Percentiles rank a stretch among this genome's conserved stretches.
phyloP scores from a whole-genome alignment of 2,113 vertebrate species.

The Tachycineta bicolor region DNA sequence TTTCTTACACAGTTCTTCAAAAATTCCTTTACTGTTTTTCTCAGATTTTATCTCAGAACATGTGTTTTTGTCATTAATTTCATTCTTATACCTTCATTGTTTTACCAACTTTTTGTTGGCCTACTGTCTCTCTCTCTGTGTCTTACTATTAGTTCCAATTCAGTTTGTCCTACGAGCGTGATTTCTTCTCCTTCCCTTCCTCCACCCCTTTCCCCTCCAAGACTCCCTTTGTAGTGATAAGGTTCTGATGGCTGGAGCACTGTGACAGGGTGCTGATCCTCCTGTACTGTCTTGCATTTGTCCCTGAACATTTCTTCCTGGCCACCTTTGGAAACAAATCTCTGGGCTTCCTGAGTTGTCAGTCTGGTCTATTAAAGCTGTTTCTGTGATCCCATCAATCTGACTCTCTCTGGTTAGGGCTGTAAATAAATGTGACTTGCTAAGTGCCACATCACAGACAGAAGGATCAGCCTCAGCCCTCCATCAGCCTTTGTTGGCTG shows the following conservation, averaged over 20 bases:
- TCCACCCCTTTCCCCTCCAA: not conserved
- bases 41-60: slow-evolving; percentile 39
- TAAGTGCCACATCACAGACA: accelerated
- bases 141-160: not conserved
- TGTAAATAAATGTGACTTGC: not conserved
- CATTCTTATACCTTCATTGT: not conserved
- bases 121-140: not conserved
- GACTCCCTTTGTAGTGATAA: not conserved
- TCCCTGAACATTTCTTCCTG: not conserved
- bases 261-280: not conserved
- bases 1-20: slow-evolving; percentile 1
- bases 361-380: not conserved
- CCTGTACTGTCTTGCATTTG: not conserved
- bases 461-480: not conserved
- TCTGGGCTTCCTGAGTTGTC: not conserved
- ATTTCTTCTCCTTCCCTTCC: not conserved
- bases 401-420: not conserved
- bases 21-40: slow-evolving; percentile 34
- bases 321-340: not conserved
- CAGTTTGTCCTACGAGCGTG: accelerated
- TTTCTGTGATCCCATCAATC: not conserved
- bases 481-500: not conserved
- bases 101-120: slow-evolving; percentile 12
- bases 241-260: not conserved
- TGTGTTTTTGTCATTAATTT: slow-evolving; percentile 45